Base-by-base conservation (phyloP, 2,888 invertebrate species). In the Cosmia pyralina region DNA sequence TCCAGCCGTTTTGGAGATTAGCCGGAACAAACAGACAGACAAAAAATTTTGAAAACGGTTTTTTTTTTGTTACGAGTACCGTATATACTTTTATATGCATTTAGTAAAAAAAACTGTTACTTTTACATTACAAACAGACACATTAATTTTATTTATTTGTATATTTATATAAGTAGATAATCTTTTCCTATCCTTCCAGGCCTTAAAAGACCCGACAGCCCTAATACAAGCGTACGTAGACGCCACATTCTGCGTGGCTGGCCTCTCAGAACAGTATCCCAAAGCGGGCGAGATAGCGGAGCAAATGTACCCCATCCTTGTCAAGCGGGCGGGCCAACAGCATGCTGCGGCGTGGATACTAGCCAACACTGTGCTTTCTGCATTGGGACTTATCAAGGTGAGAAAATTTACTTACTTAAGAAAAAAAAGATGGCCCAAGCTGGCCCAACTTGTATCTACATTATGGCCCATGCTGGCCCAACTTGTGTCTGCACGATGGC, bases 341-440 rank as follows among this genome's bases (percentile, higher is more conserved):
- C 90, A 88, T 73, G 92, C 92, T 0, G 82, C 88, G 70, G 95
- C 85, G 10, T 96, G 97, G 83, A 84, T 95, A 28, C 93, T 97
- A 8, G 97, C 97, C 50, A 98, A 98, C 89, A 92, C 96, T 8
- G 90, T 98, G 84, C 93, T 98, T 34, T 96, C 97, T 0, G 97
- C 97, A 66, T 92, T 98, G 19, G 97, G 97, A 1, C 94, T 98
- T 6, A 97, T 98, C 57, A 98, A 98, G 96, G 98, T 98, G 92
- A 88, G 87, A 19, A 46, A 1, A 13, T 19, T 4, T 38, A 38
- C 38, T 38, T 38, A 38, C 38, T 5, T 6, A 38, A 38, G 38
- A 34, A 17, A 6, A 41, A 41, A 59, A 2, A n/a, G 6, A 8
- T 41, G 50, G 46, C 2, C 46, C 28, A 13, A 46, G 48, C 8